Evolutionary conservation across 2,888 invertebrate genomes (phyloP), one percentile per base, ranked within the genome.

Genomic region (Macropis europaea): DNA sequence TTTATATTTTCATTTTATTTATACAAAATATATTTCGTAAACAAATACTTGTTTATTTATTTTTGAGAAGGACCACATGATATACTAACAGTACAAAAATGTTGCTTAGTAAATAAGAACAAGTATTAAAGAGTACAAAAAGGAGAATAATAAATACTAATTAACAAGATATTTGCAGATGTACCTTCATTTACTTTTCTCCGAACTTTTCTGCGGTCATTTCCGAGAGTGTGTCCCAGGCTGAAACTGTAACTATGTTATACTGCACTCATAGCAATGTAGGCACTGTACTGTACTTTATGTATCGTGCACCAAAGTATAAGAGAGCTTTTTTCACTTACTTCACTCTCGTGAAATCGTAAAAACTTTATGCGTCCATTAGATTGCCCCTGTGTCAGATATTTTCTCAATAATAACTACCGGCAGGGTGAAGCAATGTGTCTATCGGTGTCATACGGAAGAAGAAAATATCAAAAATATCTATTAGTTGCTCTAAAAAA

Each of bases 351-450:
- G 34, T 9, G 15, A 32, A 26, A 28, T 52, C 59, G 32, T 47
- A 59, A 59, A 60, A 15, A 22, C 22, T 60, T 63, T 54, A 53
- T 13, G 30, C 4, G 7, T 32, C 9, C 34, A 28, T 60, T 60
- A 47, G 19, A 13, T n/a, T 24, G 15, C 15, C 17, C 34, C 13
- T 13, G 53, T 17, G 52, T n/a, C 5, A 34, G 13, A 40, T 19
- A 40, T 45, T 6, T 9, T 15, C 24, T 0, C 13, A 38, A n/a
- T 6, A 22, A 34, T 34, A 45, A 30, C 36, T 11, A 26, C 17
- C 13, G 30, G 19, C 11, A 24, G 24, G 19, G 17, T 13, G 3
- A 40, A 19, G n/a, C n/a, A n/a, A n/a, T n/a, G n/a, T n/a, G n/a
- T n/a, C n/a, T n/a, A n/a, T n/a, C n/a, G n/a, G n/a, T n/a, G n/a